Conservation (phyloP, 1,140 invertebrate genomes). For the Zaprionus nigranus region DNA sequence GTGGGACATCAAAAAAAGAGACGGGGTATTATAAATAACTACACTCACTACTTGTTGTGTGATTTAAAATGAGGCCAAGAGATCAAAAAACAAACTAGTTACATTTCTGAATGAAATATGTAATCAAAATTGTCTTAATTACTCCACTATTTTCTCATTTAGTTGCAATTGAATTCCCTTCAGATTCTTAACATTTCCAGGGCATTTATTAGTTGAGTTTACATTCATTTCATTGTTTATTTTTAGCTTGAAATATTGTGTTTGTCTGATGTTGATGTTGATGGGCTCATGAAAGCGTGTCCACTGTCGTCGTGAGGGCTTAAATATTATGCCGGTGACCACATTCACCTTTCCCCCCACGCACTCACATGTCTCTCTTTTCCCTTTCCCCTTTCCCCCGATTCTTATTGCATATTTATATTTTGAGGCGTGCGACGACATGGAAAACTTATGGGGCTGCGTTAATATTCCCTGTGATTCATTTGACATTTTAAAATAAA, state of each 20-base stretch:
- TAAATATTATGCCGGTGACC: conserved; percentile 1
- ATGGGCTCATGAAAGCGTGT: conserved; percentile 70
- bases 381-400: background rate
- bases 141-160: background rate
- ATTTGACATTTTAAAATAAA: conserved; percentile 38
- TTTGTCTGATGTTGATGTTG: conserved; percentile 14
- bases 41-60: background rate
- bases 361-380: background rate
- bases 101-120: background rate
- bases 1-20: conserved; percentile 45
- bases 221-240: background rate
- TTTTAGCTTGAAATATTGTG: background rate
- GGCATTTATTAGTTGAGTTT: conserved; percentile 2
- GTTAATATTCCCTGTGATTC: conserved; percentile 39
- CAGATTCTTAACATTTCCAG: background rate
- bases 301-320: conserved; percentile 55
- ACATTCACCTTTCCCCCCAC: background rate
- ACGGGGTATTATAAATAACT: conserved; percentile 22
- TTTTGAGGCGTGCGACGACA: conserved; percentile 53
- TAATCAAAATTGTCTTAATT: background rate
- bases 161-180: background rate
- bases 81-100: background rate
- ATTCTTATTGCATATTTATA: background rate
- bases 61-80: conserved; percentile 15
- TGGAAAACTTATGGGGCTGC: conserved; percentile 21